Percentiles rank a stretch among this genome's conserved stretches.
Conservation (phyloP, 2,797 vertebrate species). For the Ispidina lecontei region DNA sequence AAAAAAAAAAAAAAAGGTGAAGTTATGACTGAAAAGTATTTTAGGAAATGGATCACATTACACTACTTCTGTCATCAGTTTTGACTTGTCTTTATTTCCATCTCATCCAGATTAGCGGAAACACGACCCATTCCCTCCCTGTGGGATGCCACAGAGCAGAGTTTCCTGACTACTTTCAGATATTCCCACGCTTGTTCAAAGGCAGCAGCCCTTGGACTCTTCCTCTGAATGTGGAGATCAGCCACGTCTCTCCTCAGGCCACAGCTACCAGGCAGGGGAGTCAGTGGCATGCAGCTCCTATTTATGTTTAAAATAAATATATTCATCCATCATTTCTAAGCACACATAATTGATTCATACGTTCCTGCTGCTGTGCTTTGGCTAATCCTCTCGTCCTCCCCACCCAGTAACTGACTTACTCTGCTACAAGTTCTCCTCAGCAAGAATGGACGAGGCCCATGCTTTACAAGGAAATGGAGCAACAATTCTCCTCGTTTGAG, state of each 20-base stretch:
- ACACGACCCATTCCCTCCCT: conserved; percentile 17
- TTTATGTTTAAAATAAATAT: conserved; percentile 53
- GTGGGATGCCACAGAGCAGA: background rate
- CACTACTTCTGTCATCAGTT: conserved; percentile 25
- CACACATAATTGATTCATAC: conserved; percentile 19
- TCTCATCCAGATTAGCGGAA: conserved; percentile 30
- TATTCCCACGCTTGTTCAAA: conserved; percentile 7
- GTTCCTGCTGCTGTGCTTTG: background rate
- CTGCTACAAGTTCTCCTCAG: background rate
- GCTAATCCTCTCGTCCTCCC: background rate
- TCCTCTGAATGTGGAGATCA: background rate
- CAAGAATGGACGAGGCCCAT: background rate
- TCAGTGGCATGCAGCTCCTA: background rate
- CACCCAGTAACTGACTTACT: conserved; percentile 15
- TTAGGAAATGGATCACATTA: conserved; percentile 32
- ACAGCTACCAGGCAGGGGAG: conserved; percentile 11
- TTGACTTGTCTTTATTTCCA: conserved; percentile 50
- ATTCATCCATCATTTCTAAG: conserved; percentile 25
- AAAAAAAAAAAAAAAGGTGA: background rate
- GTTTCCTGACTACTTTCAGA: conserved; percentile 9
- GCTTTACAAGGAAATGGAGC: conserved; percentile 59
- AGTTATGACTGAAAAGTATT: conserved; percentile 26
- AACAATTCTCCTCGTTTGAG: conserved; percentile 12
- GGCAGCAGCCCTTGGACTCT: background rate
- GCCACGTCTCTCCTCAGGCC: background rate